Conservation (phyloP, 2,797 vertebrate species). For the Scleropages formosus region DNA sequence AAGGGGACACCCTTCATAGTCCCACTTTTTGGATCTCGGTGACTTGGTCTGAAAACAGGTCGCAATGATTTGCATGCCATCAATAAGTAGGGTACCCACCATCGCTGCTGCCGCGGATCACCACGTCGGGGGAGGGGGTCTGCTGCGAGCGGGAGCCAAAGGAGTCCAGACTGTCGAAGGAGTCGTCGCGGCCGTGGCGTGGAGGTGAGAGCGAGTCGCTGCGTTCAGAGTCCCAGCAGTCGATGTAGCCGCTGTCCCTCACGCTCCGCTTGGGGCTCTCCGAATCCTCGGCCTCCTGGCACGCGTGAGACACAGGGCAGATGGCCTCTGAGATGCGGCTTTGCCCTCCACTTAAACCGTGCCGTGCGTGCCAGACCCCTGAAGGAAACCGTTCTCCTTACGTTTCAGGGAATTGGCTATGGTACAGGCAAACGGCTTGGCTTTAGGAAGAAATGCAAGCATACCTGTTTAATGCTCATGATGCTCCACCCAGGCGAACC, state of each 20-base stretch:
- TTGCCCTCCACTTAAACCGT: neutral
- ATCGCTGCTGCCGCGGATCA: conserved; percentile 83
- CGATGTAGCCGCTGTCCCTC: conserved; percentile 92
- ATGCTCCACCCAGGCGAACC: neutral
- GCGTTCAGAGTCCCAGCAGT: conserved; percentile 95
- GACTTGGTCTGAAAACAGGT: too few species aligned
- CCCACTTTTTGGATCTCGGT: too few species aligned
- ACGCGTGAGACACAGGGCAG: conserved; percentile 26
- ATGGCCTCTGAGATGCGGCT: neutral
- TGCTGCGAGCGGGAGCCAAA: conserved; percentile 92
- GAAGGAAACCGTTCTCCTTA: neutral
- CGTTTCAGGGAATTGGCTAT: neutral
- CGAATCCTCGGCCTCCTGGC: conserved; percentile 62
- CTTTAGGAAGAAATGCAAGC: neutral
- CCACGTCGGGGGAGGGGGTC: conserved; percentile 90
- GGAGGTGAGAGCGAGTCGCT: conserved; percentile 93
- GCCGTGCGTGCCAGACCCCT: too few species aligned
- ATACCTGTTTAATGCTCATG: conserved; percentile 8
- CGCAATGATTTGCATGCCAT: too few species aligned
- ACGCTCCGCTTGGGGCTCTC: conserved; percentile 86
- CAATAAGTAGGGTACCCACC: conserved; percentile 70
- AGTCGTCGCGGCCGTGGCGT: conserved; percentile 88
- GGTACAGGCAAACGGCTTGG: too few species aligned
- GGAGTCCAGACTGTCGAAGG: conserved; percentile 90
- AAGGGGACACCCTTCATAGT: too few species aligned